Percentiles rank a stretch among this genome's conserved stretches.
Evolutionary conservation across 92 coral and sea anemone species (phyloP).

Genomic region (Umimayanthus chanpuru): DNA sequence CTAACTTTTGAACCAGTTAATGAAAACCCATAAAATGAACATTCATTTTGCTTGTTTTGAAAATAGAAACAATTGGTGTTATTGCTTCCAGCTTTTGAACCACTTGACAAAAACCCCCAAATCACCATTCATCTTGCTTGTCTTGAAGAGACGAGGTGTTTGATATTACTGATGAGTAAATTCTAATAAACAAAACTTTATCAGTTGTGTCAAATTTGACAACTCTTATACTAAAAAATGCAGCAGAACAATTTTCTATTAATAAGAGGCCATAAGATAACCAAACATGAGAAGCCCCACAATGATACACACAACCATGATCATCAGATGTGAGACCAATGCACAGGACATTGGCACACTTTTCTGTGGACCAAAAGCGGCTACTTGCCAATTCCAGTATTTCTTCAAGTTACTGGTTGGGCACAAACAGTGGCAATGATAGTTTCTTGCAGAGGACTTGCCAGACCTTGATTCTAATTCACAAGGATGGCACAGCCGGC

Average conservation of each 20-base stretch:
- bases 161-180: no score
- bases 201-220: no score
- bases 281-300: conserved; percentile 79
- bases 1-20: no score
- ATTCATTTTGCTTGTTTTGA: no score
- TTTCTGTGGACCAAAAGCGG: conserved; percentile 71
- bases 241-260: not conserved
- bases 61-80: no score
- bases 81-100: no score
- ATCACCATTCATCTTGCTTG: no score
- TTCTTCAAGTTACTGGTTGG: conserved; percentile 79
- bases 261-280: conserved; percentile 69
- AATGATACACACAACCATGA: conserved; percentile 72
- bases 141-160: no score
- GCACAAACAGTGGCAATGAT: conserved; percentile 74
- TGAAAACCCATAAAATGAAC: no score
- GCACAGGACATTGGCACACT: conserved; percentile 71
- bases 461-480: conserved; percentile 73
- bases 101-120: no score
- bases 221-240: no score
- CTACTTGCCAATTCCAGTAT: conserved; percentile 85
- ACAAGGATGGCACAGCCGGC: conserved; percentile 88
- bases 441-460: conserved; percentile 66
- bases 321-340: conserved; percentile 83
- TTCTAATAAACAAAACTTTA: no score